Percentiles rank a stretch among this genome's conserved stretches.
Conservation (phyloP, 2,797 vertebrate species). For the Trachurus trachurus region DNA sequence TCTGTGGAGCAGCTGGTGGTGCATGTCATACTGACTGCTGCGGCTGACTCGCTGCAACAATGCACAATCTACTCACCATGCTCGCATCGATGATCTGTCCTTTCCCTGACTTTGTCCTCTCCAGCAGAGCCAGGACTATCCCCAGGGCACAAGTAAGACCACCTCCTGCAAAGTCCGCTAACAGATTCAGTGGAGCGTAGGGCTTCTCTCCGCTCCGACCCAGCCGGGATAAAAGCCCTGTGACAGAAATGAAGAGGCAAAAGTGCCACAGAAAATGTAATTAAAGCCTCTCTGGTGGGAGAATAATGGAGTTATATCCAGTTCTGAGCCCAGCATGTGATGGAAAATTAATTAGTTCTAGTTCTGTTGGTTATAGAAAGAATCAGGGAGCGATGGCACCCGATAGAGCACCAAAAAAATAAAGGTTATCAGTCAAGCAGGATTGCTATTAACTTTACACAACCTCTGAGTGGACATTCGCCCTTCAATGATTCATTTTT, state of each 20-base stretch:
- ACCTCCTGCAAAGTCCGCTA: constrained; percentile 95
- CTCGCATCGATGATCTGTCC: constrained; percentile 94
- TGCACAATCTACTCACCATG: constrained; percentile 89
- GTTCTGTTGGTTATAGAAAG: not conserved
- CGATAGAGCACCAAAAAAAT: not conserved
- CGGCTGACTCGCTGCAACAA: not conserved
- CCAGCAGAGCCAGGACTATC: constrained; percentile 90
- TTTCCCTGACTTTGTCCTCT: constrained; percentile 90
- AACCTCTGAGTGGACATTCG: not conserved
- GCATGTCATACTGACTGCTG: too few relatives aligned
- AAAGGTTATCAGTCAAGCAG: not conserved
- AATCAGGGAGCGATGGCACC: not conserved
- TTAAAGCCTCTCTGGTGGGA: not conserved
- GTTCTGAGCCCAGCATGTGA: not conserved
- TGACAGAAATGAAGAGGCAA: constrained; percentile 12
- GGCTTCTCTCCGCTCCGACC: constrained; percentile 91
- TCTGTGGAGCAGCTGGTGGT: not conserved
- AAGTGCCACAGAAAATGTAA: not conserved
- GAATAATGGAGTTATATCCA: not conserved
- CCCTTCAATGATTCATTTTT: not conserved
- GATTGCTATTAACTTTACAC: not conserved
- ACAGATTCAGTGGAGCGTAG: constrained; percentile 89
- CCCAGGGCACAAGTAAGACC: constrained; percentile 91
- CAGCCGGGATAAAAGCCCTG: constrained; percentile 93
- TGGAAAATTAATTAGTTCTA: not conserved